A percentile compares a stretch with the other conserved stretches of the same genome.
These are phyloP conservation scores for Drosophila pruinosa DNA, from an alignment of 1,140 invertebrate species.

Conservation along the genomic window DNA sequence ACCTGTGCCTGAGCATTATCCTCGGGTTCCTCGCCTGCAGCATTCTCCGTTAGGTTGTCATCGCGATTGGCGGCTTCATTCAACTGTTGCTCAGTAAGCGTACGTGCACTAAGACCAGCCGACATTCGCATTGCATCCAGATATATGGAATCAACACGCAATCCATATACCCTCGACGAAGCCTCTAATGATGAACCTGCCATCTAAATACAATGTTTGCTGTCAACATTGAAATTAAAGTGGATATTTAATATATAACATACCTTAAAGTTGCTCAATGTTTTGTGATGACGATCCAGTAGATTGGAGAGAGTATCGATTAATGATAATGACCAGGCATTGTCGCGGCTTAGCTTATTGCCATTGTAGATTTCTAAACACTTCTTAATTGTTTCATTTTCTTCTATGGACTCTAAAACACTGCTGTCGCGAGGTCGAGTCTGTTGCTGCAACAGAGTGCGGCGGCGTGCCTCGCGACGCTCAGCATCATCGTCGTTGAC, in stretches of 20 bases:
- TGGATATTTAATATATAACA: background rate
- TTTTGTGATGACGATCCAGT: constrained; percentile 86
- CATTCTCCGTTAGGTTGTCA: constrained; percentile 45
- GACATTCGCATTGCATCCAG: constrained; percentile 88
- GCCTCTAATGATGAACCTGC: constrained; percentile 89
- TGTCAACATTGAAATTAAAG: background rate
- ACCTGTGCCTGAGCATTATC: constrained; percentile 12
- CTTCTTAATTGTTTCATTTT: constrained; percentile 70
- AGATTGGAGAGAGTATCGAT: constrained; percentile 89
- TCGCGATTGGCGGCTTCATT: constrained; percentile 63
- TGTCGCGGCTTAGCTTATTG: constrained; percentile 88
- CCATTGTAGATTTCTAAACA: constrained; percentile 79
- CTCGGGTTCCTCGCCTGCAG: constrained; percentile 11
- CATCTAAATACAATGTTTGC: constrained; percentile 42
- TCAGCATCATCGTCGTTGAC: constrained; percentile 82
- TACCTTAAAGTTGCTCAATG: constrained; percentile 87
- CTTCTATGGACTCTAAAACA: constrained; percentile 59
- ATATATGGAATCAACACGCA: constrained; percentile 88
- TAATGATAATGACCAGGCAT: constrained; percentile 89
- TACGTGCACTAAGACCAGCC: constrained; percentile 83
- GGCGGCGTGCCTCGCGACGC: constrained; percentile 63
- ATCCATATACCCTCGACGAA: constrained; percentile 89
- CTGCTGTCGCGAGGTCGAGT: constrained; percentile 22
- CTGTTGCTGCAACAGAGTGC: constrained; percentile 57
- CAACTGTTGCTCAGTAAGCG: constrained; percentile 52